Conservation (phyloP, 2,888 invertebrate genomes). For the Nomada goodeniana region DNA sequence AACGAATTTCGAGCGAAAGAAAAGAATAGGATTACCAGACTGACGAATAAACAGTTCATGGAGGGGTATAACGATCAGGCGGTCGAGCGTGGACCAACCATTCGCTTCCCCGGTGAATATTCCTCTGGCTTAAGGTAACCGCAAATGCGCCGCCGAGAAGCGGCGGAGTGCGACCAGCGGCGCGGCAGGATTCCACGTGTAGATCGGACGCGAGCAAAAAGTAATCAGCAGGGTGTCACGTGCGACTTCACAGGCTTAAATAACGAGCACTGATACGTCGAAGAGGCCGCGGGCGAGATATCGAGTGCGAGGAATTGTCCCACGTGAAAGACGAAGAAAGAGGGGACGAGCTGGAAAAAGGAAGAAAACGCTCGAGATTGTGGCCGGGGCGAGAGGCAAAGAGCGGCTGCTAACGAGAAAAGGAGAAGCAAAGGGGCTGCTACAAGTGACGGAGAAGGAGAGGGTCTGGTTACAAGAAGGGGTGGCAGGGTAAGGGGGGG, state of each 20-base stretch:
- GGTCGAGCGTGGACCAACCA: slow-evolving; percentile 4
- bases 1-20: background rate
- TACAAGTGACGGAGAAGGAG: slow-evolving; percentile 42
- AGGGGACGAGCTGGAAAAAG: background rate
- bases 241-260: slow-evolving; percentile 49
- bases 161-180: slow-evolving; percentile 18
- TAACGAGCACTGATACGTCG: slow-evolving; percentile 62
- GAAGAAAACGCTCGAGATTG: background rate
- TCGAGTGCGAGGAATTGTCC: slow-evolving; percentile 11
- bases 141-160: slow-evolving; percentile 9
- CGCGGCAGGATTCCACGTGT: slow-evolving; percentile 24
- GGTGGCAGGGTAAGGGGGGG: background rate
- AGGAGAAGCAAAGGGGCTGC: slow-evolving; percentile 31
- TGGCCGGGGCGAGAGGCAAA: background rate
- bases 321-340: background rate
- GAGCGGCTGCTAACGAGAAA: slow-evolving; percentile 19
- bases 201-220: slow-evolving; percentile 3
- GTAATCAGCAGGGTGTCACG: slow-evolving; percentile 52
- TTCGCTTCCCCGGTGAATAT: background rate
- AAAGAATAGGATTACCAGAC: background rate
- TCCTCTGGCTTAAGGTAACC: slow-evolving; percentile 4
- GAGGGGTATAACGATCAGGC: background rate
- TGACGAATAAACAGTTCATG: background rate
- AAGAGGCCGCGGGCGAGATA: slow-evolving; percentile 44
- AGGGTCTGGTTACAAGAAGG: background rate